Percentiles rank a stretch among this genome's conserved stretches.
These are phyloP conservation scores for Mormyrops boulengeri DNA, from an alignment of 2,797 vertebrate species.

Conservation along the genomic window DNA sequence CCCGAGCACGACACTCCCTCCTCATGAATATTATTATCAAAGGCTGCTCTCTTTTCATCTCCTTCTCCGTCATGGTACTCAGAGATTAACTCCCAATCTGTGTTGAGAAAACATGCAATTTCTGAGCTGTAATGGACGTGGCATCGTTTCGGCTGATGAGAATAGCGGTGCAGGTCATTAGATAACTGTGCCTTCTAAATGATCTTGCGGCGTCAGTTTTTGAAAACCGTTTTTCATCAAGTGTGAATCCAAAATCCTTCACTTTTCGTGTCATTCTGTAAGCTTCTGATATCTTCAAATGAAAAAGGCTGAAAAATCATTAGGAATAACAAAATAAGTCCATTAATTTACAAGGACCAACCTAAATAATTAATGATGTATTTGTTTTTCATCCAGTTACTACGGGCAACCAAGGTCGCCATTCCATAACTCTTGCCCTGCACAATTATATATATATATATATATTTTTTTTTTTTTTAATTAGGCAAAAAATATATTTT, in stretches of 20 bases:
- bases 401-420: background rate
- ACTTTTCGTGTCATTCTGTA: background rate
- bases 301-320: background rate
- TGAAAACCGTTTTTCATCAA: background rate
- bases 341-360: background rate
- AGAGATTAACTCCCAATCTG: background rate
- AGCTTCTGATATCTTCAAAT: background rate
- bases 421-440: background rate
- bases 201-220: background rate
- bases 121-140: background rate
- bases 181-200: background rate
- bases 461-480: background rate
- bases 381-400: background rate
- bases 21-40: background rate
- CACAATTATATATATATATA: background rate
- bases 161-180: background rate
- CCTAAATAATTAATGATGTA: background rate
- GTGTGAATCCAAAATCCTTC: background rate
- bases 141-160: background rate
- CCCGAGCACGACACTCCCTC: background rate
- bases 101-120: background rate
- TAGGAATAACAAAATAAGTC: background rate
- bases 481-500: background rate
- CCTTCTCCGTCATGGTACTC: background rate
- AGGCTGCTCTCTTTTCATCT: background rate